Conservation (phyloP, 2,888 invertebrate genomes). For the Drosophila mimica region DNA sequence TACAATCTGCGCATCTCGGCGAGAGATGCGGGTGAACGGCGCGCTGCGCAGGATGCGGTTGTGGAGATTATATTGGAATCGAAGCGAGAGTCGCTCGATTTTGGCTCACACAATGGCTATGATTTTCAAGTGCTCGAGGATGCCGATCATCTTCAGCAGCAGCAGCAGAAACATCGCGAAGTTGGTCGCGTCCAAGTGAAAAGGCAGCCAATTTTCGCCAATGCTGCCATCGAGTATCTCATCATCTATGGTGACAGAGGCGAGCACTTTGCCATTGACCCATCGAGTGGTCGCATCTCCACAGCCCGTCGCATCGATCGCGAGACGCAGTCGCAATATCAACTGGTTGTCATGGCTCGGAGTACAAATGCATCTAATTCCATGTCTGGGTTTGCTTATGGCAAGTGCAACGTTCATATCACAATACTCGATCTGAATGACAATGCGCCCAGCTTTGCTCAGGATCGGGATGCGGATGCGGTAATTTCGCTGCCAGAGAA, state of each 20-base stretch:
- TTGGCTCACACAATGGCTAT: conserved; percentile 91
- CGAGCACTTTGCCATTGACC: conserved; percentile 92
- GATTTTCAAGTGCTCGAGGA: conserved; percentile 94
- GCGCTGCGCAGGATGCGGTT: conserved; percentile 90
- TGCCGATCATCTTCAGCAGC: conserved; percentile 87
- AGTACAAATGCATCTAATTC: conserved; percentile 76
- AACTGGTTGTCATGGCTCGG: conserved; percentile 92
- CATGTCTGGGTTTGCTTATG: conserved; percentile 88
- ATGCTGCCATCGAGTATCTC: conserved; percentile 87
- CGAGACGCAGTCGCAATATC: conserved; percentile 91
- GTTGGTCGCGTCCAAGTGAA: conserved; percentile 91
- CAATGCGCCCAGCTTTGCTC: conserved; percentile 93
- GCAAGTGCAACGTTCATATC: conserved; percentile 92
- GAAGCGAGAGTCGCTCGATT: conserved; percentile 90
- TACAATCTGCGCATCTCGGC: conserved; percentile 92
- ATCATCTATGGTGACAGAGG: conserved; percentile 84
- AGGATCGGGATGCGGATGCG: conserved; percentile 89
- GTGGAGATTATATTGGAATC: conserved; percentile 92
- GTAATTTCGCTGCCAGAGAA: conserved; percentile 92
- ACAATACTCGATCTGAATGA: conserved; percentile 95
- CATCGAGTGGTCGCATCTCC: conserved; percentile 90
- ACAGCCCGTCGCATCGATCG: conserved; percentile 93
- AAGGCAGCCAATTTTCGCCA: conserved; percentile 22
- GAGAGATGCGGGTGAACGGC: conserved; percentile 91
- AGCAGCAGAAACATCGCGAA: conserved; percentile 86